These are phyloP conservation scores for Sympetrum striolatum DNA, from an alignment of 2,888 invertebrate genomes.

Conservation along the genomic window DNA sequence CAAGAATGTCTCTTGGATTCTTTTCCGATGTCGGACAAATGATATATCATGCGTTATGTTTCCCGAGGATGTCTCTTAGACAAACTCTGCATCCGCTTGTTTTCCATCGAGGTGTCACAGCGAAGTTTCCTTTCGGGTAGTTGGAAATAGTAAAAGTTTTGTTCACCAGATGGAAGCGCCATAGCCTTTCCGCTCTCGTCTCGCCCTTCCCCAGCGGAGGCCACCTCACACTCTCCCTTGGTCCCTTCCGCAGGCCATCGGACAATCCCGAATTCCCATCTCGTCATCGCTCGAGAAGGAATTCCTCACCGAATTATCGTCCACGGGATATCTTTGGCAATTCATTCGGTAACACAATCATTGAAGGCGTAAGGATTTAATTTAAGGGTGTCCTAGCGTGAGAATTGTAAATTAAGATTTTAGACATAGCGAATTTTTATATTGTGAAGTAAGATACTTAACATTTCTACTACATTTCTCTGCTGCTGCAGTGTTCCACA, in stretches of 20 bases:
- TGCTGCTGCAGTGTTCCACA: too few species aligned
- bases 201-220: conserved; percentile 1
- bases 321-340: too few species aligned
- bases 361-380: too few species aligned
- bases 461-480: too few species aligned
- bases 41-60: not conserved
- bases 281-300: not conserved
- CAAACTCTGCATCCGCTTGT: not conserved
- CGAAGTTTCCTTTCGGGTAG: conserved; percentile 12
- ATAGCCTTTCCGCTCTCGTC: conserved; percentile 8
- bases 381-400: too few species aligned
- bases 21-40: too few species aligned
- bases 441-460: not conserved
- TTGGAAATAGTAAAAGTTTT: conserved; percentile 9
- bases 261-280: not conserved
- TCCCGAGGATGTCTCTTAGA: not conserved
- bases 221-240: not conserved
- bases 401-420: too few species aligned
- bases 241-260: not conserved
- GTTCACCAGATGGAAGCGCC: conserved; percentile 38
- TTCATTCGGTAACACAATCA: too few species aligned
- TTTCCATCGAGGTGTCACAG: not conserved
- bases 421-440: not conserved
- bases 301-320: not conserved
- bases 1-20: too few species aligned